phyloP scores from a whole-genome alignment of 2,888 invertebrate species.

The Hanleya hanleyi region DNA sequence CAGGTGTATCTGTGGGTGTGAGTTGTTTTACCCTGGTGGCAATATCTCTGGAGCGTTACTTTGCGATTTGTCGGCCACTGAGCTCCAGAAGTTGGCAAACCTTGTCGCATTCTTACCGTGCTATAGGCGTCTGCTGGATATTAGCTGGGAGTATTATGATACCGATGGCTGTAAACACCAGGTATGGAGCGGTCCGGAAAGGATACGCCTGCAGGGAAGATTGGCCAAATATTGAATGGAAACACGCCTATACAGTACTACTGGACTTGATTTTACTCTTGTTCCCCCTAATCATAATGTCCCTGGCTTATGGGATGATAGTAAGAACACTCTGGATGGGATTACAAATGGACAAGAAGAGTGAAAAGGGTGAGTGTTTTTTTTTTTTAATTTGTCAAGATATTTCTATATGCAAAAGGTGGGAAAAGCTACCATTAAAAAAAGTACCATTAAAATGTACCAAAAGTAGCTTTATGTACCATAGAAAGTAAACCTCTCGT shows the following conservation, averaged over 20 bases:
- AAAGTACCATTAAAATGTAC: too few species aligned
- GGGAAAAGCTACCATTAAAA: too few species aligned
- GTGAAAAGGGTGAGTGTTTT: conserved; percentile 36
- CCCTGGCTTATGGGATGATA: conserved; percentile 79
- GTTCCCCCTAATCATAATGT: conserved; percentile 85
- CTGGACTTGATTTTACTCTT: conserved; percentile 82
- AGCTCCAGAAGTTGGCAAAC: conserved; percentile 86
- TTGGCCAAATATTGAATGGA: conserved; percentile 74
- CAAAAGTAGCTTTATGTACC: too few species aligned
- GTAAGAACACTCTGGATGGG: conserved; percentile 70
- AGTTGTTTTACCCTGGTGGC: conserved; percentile 86
- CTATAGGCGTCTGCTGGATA: conserved; percentile 73
- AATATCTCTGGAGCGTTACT: conserved; percentile 85
- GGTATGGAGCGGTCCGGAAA: conserved; percentile 40
- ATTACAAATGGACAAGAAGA: conserved; percentile 63
- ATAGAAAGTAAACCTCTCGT: too few species aligned
- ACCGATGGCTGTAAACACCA: conserved; percentile 77
- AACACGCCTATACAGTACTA: conserved; percentile 82
- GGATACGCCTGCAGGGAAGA: conserved; percentile 62
- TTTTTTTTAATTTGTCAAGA: too few species aligned
- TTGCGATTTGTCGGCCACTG: conserved; percentile 85
- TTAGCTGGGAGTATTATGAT: conserved; percentile 80
- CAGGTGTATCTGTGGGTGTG: conserved; percentile 84
- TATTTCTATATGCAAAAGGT: too few species aligned
- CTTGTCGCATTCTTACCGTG: conserved; percentile 81